These are phyloP conservation scores for Neodon shergylaensis DNA, from an alignment of 2,113 vertebrate species.

Conservation along the genomic window DNA sequence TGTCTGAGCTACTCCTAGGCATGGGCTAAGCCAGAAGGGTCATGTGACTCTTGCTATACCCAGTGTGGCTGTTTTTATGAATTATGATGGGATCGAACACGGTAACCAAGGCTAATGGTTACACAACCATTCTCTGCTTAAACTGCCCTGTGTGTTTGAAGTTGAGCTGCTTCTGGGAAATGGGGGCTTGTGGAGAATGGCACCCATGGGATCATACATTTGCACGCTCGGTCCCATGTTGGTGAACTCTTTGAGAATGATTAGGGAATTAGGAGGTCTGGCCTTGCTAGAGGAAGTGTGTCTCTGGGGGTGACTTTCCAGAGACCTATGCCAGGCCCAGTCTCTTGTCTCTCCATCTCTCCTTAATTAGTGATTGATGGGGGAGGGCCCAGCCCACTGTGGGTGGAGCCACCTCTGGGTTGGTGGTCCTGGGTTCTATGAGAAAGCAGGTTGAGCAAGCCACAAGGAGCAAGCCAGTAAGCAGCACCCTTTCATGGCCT, in stretches of 20 bases:
- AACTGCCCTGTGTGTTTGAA: not conserved
- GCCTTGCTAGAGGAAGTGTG: not conserved
- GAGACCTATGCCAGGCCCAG: not conserved
- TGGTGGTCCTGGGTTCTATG: not conserved
- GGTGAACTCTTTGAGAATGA: not conserved
- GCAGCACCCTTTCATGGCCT: not conserved
- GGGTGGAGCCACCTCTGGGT: not conserved
- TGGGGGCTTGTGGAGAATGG: not conserved
- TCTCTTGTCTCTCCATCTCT: not conserved
- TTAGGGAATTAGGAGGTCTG: not conserved
- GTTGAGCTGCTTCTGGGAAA: not conserved
- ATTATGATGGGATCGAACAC: rapidly evolving
- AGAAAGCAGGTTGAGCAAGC: not conserved
- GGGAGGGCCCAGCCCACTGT: not conserved
- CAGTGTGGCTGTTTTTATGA: not conserved
- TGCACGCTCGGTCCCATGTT: not conserved
- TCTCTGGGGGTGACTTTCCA: not conserved
- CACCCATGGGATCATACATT: not conserved
- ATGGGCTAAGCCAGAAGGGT: not conserved
- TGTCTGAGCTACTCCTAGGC: not conserved
- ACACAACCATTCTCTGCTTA: not conserved
- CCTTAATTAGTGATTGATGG: not conserved
- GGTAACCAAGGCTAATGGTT: rapidly evolving
- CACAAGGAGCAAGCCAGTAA: not conserved
- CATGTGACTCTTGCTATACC: not conserved